phyloP scores from a whole-genome alignment of 2,113 vertebrate species.

The Perca flavescens region DNA sequence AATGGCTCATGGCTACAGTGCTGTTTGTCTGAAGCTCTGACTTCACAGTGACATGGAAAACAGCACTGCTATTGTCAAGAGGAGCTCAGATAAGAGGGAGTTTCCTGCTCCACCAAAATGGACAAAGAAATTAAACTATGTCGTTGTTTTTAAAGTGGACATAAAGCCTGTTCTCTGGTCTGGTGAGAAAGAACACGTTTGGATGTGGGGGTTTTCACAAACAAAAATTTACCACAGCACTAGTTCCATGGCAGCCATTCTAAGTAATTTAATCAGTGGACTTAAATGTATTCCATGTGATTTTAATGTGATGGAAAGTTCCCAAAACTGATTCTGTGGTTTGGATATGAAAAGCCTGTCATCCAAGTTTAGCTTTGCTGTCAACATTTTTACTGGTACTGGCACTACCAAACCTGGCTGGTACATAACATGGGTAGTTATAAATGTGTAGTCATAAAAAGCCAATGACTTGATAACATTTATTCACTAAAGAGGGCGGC shows the following conservation, averaged over 20 bases:
- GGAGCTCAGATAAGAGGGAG: conserved; percentile 60
- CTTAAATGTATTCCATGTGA: neutral
- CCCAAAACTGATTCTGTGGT: neutral
- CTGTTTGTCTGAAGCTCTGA: conserved; percentile 41
- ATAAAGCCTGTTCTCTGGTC: neutral
- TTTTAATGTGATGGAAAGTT: neutral
- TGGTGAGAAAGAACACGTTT: neutral
- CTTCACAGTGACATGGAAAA: conserved; percentile 34
- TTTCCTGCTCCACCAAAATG: conserved; percentile 59
- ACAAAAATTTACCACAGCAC: neutral
- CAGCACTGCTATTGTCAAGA: conserved; percentile 49
- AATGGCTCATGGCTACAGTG: conserved; percentile 62
- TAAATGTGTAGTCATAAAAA: neutral
- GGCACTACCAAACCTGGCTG: neutral
- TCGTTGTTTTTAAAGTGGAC: neutral
- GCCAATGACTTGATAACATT: neutral
- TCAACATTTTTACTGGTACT: neutral
- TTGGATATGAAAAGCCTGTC: neutral
- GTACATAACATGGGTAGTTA: neutral
- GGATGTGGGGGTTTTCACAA: neutral
- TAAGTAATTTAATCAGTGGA: neutral
- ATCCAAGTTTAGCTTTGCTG: neutral
- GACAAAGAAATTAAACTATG: conserved; percentile 1
- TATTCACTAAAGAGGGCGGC: neutral
- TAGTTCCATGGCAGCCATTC: neutral